Percentiles rank a stretch among this genome's conserved stretches.
These are phyloP conservation scores for Heliconius aoede DNA, from an alignment of 2,888 invertebrate genomes.

Conservation along the genomic window DNA sequence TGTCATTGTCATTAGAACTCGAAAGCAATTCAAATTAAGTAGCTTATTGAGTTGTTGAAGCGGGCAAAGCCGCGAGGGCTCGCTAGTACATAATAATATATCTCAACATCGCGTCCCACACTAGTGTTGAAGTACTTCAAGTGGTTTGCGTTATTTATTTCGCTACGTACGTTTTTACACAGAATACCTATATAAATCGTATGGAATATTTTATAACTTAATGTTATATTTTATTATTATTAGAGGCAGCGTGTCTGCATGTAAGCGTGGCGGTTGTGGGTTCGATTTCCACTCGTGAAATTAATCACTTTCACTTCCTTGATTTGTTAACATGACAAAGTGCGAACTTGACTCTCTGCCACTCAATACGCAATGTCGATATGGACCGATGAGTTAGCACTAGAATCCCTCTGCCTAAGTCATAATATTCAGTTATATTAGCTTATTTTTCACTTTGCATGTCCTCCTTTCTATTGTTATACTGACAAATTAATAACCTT, in stretches of 20 bases:
- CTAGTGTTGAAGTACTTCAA: slow-evolving; percentile 10
- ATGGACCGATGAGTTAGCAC: too few relatives aligned
- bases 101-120: neutral
- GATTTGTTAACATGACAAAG: neutral
- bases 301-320: neutral
- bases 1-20: too few relatives aligned
- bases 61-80: neutral
- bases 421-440: too few relatives aligned
- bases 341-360: neutral
- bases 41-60: too few relatives aligned
- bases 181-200: neutral
- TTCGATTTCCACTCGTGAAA: neutral
- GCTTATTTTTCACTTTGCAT: too few relatives aligned
- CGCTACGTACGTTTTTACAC: slow-evolving; percentile 3
- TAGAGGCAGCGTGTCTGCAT: too few relatives aligned
- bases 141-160: slow-evolving; percentile 13
- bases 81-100: neutral
- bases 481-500: neutral
- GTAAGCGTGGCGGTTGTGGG: neutral
- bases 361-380: neutral
- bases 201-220: neutral
- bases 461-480: neutral
- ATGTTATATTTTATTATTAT: neutral
- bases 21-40: too few relatives aligned
- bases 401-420: neutral